Evolutionary conservation across 2,113 vertebrate genomes (phyloP).

Genomic region (Dipodomys ordii): DNA sequence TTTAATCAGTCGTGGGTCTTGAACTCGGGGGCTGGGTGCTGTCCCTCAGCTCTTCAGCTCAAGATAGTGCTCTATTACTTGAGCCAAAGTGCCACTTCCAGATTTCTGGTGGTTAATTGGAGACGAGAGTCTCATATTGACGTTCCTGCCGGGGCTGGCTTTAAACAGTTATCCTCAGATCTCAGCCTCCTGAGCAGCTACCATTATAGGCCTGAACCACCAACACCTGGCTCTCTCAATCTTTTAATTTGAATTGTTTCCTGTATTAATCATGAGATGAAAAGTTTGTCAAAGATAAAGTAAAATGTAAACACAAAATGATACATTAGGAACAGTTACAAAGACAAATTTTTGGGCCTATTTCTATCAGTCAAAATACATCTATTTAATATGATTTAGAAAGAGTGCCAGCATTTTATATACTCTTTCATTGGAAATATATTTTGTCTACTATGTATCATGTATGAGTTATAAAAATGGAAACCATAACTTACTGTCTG

Average conservation of each 20-base stretch:
- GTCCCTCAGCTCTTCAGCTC: no score
- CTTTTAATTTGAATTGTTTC: not conserved
- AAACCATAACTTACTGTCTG: accelerated
- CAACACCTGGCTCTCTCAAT: no score
- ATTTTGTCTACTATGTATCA: not conserved
- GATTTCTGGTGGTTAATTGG: no score
- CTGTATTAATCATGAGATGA: not conserved
- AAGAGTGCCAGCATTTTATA: not conserved
- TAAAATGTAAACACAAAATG: not conserved
- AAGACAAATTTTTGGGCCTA: not conserved
- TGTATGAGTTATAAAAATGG: not conserved
- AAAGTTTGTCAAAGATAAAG: not conserved
- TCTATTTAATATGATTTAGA: not conserved
- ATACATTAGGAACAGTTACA: not conserved
- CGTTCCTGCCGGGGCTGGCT: no score
- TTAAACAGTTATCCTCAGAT: no score
- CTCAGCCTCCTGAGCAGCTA: no score
- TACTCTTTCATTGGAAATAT: not conserved
- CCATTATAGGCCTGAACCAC: no score
- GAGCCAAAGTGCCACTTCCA: no score
- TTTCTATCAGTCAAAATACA: not conserved
- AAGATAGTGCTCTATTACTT: no score
- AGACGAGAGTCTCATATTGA: no score
- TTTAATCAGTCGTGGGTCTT: no score
- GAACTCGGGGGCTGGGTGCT: no score